Base-by-base conservation (phyloP, 1,140 invertebrate genomes). In the Apocrypta bakeri region DNA sequence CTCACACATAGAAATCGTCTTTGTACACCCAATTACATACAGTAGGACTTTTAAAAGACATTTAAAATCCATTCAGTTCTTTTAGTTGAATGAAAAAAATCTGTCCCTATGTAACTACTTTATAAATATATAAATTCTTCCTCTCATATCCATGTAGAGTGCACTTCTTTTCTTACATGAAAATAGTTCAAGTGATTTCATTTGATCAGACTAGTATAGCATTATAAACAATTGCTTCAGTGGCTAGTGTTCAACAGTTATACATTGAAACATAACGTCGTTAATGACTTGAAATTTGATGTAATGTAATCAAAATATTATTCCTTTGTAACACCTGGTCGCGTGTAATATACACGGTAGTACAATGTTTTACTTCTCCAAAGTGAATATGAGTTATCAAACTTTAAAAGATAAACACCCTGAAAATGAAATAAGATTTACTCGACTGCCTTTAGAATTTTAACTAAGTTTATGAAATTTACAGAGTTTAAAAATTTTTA, bases 301-400 rank as follows among this genome's bases (percentile, higher is more conserved):
- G 48, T 64, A 48, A 78, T 84, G 48, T 61, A 66, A 17, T 84
- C 21, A 86, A 81, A 88, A 64, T 84, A 85, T 86, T 88, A 81
- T 88, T 89, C 84, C 81, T 88, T 73, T 82, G 86, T 56, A 74
- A 84, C 84, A 37, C 84, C 87, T 9, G 89, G 89, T 76, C 95
- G 95, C 74, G 98, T 99, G 88, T 99, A 99, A 90, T 99, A 99
- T 64, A 99, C 98, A 92, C 98, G 94, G 92, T 99, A 99, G 91
- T 99, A 99, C 33, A 99, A 94, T 14, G 98, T 99, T 95, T 99
- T 99, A 86, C 98, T 99, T 87, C 99, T 95, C 98, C 98, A 99
- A 79, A 99, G 93, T 64, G 98, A 99, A 92, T 99, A 99, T 0
- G 98, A 98, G 93, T 99, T 99, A 92, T 99, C 99, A 92, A 99